phyloP scores from a whole-genome alignment of 2,113 vertebrate species.

The Mobula hypostoma region DNA sequence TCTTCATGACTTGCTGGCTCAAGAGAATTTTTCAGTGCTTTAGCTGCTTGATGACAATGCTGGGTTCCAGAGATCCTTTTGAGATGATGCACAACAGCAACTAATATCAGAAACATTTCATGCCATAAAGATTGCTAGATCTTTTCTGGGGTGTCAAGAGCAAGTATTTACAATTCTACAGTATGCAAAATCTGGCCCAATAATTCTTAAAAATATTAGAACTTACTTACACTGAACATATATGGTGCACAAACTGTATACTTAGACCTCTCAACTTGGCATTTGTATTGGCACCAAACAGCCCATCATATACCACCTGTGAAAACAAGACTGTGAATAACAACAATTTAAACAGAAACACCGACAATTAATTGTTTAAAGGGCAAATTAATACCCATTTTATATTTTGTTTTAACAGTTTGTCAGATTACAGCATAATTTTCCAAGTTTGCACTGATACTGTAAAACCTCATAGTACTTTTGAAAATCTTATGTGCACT shows the following conservation, averaged over 20 bases:
- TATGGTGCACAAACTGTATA: constrained; percentile 95
- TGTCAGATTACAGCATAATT: background rate
- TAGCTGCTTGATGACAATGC: no score
- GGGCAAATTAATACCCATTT: background rate
- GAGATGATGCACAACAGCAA: no score
- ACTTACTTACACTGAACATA: constrained; percentile 97
- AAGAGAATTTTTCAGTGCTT: no score
- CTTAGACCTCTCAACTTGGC: constrained; percentile 87
- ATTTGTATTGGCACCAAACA: constrained; percentile 92
- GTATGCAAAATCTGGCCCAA: no score
- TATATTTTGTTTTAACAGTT: background rate
- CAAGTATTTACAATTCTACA: background rate
- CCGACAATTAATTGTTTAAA: background rate
- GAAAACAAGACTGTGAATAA: constrained; percentile 39
- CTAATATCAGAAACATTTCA: no score
- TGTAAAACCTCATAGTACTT: background rate
- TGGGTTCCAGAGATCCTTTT: no score
- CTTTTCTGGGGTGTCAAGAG: background rate
- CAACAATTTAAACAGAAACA: background rate
- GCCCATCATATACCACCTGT: constrained; percentile 93
- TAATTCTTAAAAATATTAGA: background rate
- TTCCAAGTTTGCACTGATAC: background rate
- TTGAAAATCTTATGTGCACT: background rate
- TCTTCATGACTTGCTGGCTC: no score
- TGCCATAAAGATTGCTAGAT: no score